A percentile compares a stretch with the other conserved stretches of the same genome.
Conservation (phyloP, 2,797 vertebrate genomes). For the Chelonia mydas region DNA sequence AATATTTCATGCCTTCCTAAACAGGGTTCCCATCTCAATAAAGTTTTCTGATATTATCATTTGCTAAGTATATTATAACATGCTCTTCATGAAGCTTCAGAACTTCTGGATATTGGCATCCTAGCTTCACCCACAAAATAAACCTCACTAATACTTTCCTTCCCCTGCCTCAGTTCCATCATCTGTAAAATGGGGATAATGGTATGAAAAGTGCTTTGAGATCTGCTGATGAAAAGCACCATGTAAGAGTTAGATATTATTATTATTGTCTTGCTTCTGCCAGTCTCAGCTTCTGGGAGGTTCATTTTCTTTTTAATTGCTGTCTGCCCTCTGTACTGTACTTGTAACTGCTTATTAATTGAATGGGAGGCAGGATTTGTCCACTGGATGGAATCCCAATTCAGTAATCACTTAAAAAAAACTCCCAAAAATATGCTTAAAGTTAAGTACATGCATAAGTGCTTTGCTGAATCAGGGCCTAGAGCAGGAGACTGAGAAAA, state of each 20-base stretch:
- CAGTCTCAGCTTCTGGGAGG: neutral
- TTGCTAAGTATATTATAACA: neutral
- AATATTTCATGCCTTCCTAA: neutral
- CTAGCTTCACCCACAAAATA: neutral
- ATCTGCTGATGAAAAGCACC: neutral
- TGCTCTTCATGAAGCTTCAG: neutral
- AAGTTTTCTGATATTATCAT: neutral
- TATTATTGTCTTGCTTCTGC: neutral
- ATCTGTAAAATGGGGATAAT: neutral
- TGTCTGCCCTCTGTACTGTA: neutral
- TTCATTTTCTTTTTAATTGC: constrained; percentile 32
- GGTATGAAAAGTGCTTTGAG: neutral
- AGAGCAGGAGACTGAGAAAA: constrained; percentile 19
- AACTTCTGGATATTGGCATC: neutral
- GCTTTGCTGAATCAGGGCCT: neutral
- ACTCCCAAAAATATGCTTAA: neutral
- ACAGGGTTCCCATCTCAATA: neutral
- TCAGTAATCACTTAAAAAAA: neutral
- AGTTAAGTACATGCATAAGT: neutral
- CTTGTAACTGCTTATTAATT: neutral
- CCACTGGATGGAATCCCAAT: neutral
- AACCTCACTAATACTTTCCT: neutral
- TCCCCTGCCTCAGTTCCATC: neutral
- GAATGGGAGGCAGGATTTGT: neutral
- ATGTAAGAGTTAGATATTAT: neutral